These are phyloP conservation scores for Andinoacara biseriatus DNA, from an alignment of 2,113 vertebrate species.

Conservation along the genomic window DNA sequence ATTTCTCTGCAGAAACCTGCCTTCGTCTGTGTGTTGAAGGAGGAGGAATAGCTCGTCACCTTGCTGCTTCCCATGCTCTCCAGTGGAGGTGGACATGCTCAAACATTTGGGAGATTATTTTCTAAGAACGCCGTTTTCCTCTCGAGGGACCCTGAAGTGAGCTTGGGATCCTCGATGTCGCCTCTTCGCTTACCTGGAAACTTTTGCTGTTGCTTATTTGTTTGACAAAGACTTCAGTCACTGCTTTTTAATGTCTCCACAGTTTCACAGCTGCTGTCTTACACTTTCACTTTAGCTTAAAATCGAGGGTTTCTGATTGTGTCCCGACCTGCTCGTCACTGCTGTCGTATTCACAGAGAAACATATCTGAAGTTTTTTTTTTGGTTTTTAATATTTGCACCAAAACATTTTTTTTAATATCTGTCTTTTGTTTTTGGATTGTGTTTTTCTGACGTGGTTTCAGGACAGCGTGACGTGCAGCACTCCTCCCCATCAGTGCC, in stretches of 20 bases:
- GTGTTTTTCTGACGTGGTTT: not conserved
- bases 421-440: not conserved
- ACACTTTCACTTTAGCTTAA: conserved; percentile 12
- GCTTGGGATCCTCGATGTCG: conserved; percentile 13
- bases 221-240: not conserved
- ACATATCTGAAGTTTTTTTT: not conserved
- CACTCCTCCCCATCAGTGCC: conserved; percentile 53
- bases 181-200: not conserved
- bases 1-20: conserved; percentile 41
- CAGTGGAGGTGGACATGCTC: not conserved
- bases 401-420: not conserved
- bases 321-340: not conserved
- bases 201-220: not conserved
- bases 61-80: not conserved
- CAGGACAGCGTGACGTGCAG: not conserved
- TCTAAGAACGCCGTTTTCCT: not conserved
- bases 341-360: not conserved
- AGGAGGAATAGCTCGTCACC: not conserved
- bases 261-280: conserved; percentile 25
- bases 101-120: conserved; percentile 12
- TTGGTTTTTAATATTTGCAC: not conserved
- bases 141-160: not conserved
- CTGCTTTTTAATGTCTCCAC: not conserved
- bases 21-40: conserved; percentile 25
- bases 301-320: conserved; percentile 14